Evolutionary conservation across 30 jellyfish, hydroid and myxozoan genomes (phyloP).

Genomic region (Mastigias papua): DNA sequence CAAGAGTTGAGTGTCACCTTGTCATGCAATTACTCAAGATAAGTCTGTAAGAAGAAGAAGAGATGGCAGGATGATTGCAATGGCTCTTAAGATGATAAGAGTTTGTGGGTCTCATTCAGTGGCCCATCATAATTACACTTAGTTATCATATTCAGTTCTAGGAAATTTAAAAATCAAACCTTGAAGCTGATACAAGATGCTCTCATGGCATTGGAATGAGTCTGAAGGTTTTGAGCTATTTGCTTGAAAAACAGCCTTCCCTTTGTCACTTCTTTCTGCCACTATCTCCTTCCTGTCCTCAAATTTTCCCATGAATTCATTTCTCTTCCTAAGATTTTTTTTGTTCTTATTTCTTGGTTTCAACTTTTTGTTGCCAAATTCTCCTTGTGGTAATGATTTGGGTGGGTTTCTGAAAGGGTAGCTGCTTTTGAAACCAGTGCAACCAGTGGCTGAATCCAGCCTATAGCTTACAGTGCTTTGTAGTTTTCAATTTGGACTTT

Average conservation of each 20-base stretch:
- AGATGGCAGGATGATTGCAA: neutral
- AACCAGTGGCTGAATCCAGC: neutral
- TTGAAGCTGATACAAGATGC: conserved; percentile 76
- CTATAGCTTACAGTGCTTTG: neutral
- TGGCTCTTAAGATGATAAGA: conserved; percentile 9
- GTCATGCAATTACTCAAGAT: neutral
- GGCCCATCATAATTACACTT: conserved; percentile 70
- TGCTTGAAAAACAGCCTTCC: conserved; percentile 86
- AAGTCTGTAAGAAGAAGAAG: conserved; percentile 3
- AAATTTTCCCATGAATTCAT: conserved; percentile 53
- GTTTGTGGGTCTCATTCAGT: conserved; percentile 53
- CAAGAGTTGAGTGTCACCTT: neutral
- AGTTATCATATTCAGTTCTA: conserved; percentile 85
- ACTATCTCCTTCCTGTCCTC: conserved; percentile 86
- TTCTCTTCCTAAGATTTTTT: conserved; percentile 37
- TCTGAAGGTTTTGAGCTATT: conserved; percentile 85
- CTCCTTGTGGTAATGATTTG: conserved; percentile 21
- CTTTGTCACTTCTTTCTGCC: conserved; percentile 73
- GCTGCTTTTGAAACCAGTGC: neutral
- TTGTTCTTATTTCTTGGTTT: conserved; percentile 44
- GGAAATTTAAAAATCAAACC: conserved; percentile 61
- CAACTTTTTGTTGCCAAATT: conserved; percentile 68
- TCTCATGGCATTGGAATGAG: conserved; percentile 78
- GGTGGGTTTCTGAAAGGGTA: neutral
- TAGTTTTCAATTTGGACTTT: neutral